Evolutionary conservation across 2,888 invertebrate species (phyloP).

Genomic region (Tillus elongatus): DNA sequence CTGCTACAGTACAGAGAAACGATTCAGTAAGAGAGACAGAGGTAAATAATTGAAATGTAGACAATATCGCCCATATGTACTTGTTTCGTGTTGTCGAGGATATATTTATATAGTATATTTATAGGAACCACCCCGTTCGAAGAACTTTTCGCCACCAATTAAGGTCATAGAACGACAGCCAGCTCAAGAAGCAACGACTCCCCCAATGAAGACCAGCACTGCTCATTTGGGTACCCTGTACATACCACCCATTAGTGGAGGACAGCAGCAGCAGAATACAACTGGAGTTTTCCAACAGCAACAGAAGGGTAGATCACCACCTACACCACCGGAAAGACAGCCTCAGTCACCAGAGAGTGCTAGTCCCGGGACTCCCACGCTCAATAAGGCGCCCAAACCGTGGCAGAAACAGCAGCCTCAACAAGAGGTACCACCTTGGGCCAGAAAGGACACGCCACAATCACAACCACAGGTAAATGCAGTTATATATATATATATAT

Average conservation of each 20-base stretch:
- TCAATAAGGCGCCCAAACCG: constrained; percentile 52
- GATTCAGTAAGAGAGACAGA: background rate
- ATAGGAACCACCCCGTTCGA: constrained; percentile 10
- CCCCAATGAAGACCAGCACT: constrained; percentile 27
- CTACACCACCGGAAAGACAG: constrained; percentile 25
- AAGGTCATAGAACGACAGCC: constrained; percentile 4
- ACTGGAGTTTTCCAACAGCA: constrained; percentile 2
- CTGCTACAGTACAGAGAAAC: background rate
- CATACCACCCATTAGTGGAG: constrained; percentile 43
- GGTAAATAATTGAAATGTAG: background rate
- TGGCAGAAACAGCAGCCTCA: constrained; percentile 45
- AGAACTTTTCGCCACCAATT: constrained; percentile 8
- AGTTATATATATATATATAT: too few relatives aligned
- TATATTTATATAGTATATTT: too few relatives aligned
- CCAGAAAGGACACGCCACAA: constrained; percentile 28
- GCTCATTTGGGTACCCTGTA: constrained; percentile 47
- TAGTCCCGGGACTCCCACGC: constrained; percentile 39
- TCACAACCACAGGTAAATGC: constrained; percentile 10
- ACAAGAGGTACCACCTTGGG: constrained; percentile 47
- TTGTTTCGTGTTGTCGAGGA: too few relatives aligned
- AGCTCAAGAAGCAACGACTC: constrained; percentile 13
- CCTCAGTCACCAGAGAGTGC: constrained; percentile 10
- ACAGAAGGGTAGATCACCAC: constrained; percentile 24
- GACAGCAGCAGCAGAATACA: constrained; percentile 18
- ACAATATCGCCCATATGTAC: background rate